Evolutionary conservation across 2,113 vertebrate genomes (phyloP), one percentile per base, ranked within the genome.

Genomic region (Ceyx cyanopectus): DNA sequence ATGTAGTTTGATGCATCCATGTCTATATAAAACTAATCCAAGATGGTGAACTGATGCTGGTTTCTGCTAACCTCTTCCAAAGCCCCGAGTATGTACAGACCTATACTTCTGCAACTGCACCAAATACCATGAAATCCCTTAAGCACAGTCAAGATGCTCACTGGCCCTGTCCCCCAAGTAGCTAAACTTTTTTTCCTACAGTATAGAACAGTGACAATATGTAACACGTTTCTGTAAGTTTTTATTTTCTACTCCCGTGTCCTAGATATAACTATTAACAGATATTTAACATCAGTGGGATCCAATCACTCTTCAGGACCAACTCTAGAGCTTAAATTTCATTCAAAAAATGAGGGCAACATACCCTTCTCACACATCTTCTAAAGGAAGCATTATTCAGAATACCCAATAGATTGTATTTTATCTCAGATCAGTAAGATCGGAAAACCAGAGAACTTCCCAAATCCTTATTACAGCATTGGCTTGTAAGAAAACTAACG

Each of bases 61-160:
- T 41, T 85, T 81, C 65, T 73, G 56, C 34, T 53, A 50, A 3
- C 6, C 29, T 82, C 91, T 89, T 24, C 85, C 45, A 93, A 93
- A 72, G 5, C 21, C 16, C 12, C 23, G 68, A 41, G 21, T 29
- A 65, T 65, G 37, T 54, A 62, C 8, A 78, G 57, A 90, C 41
- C 6, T 73, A 21, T 40, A 77, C 14, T 82, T 78, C 8, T 65
- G 22, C 34, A 79, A 29, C 69, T 76, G 11, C 23, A 79, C 26
- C 62, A 48, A 88, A 92, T 23, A 77, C 24, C 30, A 41, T 7
- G 45, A 83, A 23, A 84, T 34, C n/a, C 10, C 46, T 78, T 23
- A 46, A 4, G 50, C 50, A 72, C 3, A 78, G 63, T 63, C 77
- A 34, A 46, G 23, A 91, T 30, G 26, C 5, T 11, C 27, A 53